Percentiles rank a stretch among this genome's conserved stretches.
These are phyloP conservation scores for Galendromus occidentalis DNA, from an alignment of 1,140 invertebrate species.

Conservation along the genomic window DNA sequence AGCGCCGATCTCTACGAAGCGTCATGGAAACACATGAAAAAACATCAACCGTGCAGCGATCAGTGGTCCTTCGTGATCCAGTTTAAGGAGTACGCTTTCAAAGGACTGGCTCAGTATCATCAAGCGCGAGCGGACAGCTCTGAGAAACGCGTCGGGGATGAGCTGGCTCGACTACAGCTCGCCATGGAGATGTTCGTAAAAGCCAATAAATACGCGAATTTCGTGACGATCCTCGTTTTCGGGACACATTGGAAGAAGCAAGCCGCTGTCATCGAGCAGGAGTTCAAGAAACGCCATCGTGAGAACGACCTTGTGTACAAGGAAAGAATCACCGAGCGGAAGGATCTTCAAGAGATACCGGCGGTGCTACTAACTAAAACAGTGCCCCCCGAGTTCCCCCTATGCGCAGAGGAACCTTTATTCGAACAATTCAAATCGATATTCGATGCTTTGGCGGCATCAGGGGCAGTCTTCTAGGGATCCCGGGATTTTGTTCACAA, in stretches of 20 bases:
- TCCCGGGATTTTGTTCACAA: no score
- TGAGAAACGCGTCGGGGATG: background rate
- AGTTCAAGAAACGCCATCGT: background rate
- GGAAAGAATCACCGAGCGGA: background rate
- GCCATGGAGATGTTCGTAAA: background rate
- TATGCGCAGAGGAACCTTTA: background rate
- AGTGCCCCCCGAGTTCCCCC: background rate
- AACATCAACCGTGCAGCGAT: background rate
- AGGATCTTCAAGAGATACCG: background rate
- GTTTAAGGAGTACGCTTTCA: background rate
- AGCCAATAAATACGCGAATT: background rate
- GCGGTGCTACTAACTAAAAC: background rate
- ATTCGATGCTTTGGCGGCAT: no score
- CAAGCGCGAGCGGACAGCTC: background rate
- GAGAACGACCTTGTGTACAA: background rate
- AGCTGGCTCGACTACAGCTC: background rate
- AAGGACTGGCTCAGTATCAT: background rate
- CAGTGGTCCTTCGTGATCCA: background rate
- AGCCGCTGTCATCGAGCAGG: background rate
- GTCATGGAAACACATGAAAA: conserved; percentile 6
- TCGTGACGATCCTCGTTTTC: background rate
- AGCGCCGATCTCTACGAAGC: background rate
- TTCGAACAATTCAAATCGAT: background rate
- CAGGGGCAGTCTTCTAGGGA: no score
- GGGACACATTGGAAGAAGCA: background rate